Percentiles rank a stretch among this genome's conserved stretches.
phyloP scores from a whole-genome alignment of 2,888 invertebrate species.

The Oligia strigilis region DNA sequence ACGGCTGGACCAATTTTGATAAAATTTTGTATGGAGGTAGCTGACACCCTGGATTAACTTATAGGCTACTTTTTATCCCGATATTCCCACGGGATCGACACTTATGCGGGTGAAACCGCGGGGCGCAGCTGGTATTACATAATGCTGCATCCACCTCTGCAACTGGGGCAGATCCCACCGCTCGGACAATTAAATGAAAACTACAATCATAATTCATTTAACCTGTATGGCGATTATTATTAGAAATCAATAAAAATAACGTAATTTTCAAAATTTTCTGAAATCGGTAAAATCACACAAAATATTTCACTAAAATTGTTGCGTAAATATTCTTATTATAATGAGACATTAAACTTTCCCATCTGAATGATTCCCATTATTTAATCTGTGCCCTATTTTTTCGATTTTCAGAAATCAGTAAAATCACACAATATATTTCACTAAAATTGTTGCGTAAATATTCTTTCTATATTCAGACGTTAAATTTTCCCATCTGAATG shows the following conservation, averaged over 20 bases:
- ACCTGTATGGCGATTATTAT: background rate
- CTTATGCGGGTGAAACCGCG: too few species aligned
- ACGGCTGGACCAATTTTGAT: too few species aligned
- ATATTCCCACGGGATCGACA: too few species aligned
- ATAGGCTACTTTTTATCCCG: too few species aligned
- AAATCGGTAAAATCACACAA: background rate
- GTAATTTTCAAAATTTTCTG: background rate
- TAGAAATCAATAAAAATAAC: background rate
- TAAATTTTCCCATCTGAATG: conserved; percentile 38
- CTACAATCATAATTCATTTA: background rate
- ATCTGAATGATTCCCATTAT: conserved; percentile 44
- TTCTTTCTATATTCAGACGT: background rate
- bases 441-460: background rate
- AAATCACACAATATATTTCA: background rate
- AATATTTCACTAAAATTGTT: background rate
- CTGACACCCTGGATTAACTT: too few species aligned
- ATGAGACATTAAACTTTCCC: background rate
- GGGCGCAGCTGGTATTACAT: too few species aligned
- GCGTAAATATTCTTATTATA: background rate
- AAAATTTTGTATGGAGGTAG: too few species aligned
- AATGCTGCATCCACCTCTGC: too few species aligned
- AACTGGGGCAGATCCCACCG: too few species aligned
- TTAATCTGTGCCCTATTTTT: conserved; percentile 66
- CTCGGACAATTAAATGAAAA: too few species aligned
- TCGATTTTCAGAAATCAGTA: background rate